A percentile compares a stretch with the other conserved stretches of the same genome.
phyloP scores from a whole-genome alignment of 2,888 invertebrate genomes.

The Rotaria sp. region DNA sequence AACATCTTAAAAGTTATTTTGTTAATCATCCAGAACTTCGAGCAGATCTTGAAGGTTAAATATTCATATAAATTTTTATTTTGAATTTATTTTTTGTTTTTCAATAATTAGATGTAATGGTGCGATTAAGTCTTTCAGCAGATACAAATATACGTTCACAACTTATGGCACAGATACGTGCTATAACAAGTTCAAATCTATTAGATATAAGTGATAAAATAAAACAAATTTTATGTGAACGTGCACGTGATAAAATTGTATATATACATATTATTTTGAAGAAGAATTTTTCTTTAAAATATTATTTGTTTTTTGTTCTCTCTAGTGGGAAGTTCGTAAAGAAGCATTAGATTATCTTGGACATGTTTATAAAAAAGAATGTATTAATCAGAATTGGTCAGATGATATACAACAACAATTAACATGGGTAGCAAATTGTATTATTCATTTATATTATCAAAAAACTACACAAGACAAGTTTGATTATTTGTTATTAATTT shows the following conservation, averaged over 20 bases:
- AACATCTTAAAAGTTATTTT: conserved; percentile 19
- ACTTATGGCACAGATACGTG: conserved; percentile 9
- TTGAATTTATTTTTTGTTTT: not conserved
- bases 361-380: conserved; percentile 20
- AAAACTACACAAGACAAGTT: not conserved
- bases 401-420: conserved; percentile 18
- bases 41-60: conserved; percentile 7
- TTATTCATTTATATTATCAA: conserved; percentile 24
- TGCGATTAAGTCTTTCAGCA: not conserved
- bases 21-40: conserved; percentile 19
- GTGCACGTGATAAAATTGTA: conserved; percentile 17
- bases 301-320: not conserved
- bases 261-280: not conserved
- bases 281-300: not conserved
- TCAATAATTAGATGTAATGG: not conserved
- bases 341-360: conserved; percentile 8
- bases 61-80: too few relatives aligned
- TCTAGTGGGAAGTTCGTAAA: conserved; percentile 28
- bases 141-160: conserved; percentile 11
- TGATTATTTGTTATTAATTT: not conserved
- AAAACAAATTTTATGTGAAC: not conserved
- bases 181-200: not conserved
- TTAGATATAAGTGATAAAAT: conserved; percentile 1
- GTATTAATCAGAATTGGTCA: not conserved
- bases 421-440: conserved; percentile 4